Evolutionary conservation across 2,113 vertebrate species (phyloP), one percentile per base, ranked within the genome.

Genomic region (Mystacornis crossleyi): DNA sequence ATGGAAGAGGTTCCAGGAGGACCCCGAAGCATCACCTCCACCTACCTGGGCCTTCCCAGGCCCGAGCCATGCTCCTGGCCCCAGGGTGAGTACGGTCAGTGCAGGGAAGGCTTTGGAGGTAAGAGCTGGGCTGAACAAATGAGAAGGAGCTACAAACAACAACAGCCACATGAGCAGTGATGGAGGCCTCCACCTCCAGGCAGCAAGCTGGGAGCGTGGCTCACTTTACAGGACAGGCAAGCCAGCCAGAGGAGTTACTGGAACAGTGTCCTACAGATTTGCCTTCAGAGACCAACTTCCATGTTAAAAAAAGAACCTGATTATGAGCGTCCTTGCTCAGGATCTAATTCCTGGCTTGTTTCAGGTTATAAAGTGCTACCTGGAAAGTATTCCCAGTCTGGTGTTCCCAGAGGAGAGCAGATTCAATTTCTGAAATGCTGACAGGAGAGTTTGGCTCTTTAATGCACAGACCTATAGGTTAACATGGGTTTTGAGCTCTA

Each of bases 321-420:
- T 88, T 48, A 75, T 4, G 4, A 71, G 18, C 15, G 94, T 28
- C 85, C 95, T 97, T 80, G 85, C 53, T 90, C 66, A 82, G 92
- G 81, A 90, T 90, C 53, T 87, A 79, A 87, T 48, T 91, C 74
- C 86, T 92, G 71, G 31, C 62, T 92, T 10, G 1, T 77, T 92
- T 80, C 62, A 85, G 48, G 53, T 57, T 90, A 82, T 18, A 9
- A 14, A 61, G 33, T 1, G 0, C 23, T 69, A 83, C 81, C 54
- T 62, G 71, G 15, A 82, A 31, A 82, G 16, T 47, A 70, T 21
- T 89, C 89, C 78, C 61, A 85, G 79, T 1, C 65, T 54, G 20
- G 24, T 71, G 71, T 33, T 86, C 87, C 62, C 82, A 90, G 48
- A 69, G 33, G 85, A 90, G 42, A 69, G 7, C 29, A 72, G 33